Evolutionary conservation across 2,888 invertebrate species (phyloP).

Genomic region (Ormyrus rosae): DNA sequence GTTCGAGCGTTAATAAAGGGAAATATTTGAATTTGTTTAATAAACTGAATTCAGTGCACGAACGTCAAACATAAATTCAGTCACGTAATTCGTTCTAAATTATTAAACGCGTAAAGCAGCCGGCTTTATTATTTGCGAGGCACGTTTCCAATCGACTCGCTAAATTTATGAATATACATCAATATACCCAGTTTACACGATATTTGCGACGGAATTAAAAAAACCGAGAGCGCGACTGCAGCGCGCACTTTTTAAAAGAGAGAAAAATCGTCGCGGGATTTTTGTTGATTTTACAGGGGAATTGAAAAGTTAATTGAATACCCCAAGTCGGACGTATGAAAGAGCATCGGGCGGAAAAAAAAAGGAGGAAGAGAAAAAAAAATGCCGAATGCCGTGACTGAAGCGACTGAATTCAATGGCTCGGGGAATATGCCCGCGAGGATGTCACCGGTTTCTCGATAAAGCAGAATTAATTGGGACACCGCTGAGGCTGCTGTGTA

Average conservation of each 20-base stretch:
- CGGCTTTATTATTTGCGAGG: no score
- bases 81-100: no score
- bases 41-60: no score
- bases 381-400: slow-evolving; percentile 36
- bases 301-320: slow-evolving; percentile 47
- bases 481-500: slow-evolving; percentile 62
- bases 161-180: no score
- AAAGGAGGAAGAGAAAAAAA: slow-evolving; percentile 17
- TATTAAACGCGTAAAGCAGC: no score
- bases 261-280: slow-evolving; percentile 25
- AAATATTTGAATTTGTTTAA: no score
- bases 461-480: slow-evolving; percentile 70
- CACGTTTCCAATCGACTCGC: no score
- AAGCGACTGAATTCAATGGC: slow-evolving; percentile 44
- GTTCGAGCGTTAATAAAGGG: no score
- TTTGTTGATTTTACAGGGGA: slow-evolving; percentile 19
- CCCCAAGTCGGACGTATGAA: slow-evolving; percentile 35
- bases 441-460: slow-evolving; percentile 58
- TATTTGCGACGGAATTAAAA: no score
- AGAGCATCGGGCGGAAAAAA: slow-evolving; percentile 18
- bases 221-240: no score
- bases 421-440: slow-evolving; percentile 33
- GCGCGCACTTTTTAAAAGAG: not conserved
- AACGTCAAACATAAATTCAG: no score
- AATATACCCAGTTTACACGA: no score